Evolutionary conservation across 2,113 vertebrate genomes (phyloP).

Genomic region (Scopus umbretta): DNA sequence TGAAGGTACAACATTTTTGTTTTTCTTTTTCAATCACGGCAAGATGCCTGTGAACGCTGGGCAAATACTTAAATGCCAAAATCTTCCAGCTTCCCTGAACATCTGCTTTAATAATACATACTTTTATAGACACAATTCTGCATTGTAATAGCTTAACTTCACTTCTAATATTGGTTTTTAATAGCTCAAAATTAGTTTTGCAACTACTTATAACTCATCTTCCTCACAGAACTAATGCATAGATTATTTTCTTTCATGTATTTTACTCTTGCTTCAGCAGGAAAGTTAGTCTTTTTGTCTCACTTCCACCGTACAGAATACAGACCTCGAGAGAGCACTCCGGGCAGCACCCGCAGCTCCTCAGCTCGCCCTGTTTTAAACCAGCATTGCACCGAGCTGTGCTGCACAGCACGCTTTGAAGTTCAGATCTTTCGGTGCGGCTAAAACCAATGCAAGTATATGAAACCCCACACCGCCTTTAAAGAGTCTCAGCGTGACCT

Average conservation of each 20-base stretch:
- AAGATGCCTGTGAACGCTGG: background rate
- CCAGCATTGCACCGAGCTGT: background rate
- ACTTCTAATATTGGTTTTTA: background rate
- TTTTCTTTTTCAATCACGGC: background rate
- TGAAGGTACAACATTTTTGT: background rate
- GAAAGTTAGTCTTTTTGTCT: background rate
- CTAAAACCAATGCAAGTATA: background rate
- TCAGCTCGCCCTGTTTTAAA: background rate
- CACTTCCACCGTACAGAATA: background rate
- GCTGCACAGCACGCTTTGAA: background rate
- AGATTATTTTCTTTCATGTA: background rate
- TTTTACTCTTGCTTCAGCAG: background rate
- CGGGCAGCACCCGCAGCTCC: background rate
- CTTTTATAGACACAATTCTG: background rate
- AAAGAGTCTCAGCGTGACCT: background rate
- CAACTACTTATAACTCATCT: background rate
- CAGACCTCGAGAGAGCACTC: background rate
- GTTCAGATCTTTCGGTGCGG: background rate
- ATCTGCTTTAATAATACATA: background rate
- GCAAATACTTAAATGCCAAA: background rate
- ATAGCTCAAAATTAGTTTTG: background rate
- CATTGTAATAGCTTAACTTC: background rate
- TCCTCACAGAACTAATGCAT: background rate
- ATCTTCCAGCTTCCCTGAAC: background rate
- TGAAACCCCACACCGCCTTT: background rate